Percentiles rank a stretch among this genome's conserved stretches.
Conservation (phyloP, 2,113 vertebrate genomes). For the Labeo catla region DNA sequence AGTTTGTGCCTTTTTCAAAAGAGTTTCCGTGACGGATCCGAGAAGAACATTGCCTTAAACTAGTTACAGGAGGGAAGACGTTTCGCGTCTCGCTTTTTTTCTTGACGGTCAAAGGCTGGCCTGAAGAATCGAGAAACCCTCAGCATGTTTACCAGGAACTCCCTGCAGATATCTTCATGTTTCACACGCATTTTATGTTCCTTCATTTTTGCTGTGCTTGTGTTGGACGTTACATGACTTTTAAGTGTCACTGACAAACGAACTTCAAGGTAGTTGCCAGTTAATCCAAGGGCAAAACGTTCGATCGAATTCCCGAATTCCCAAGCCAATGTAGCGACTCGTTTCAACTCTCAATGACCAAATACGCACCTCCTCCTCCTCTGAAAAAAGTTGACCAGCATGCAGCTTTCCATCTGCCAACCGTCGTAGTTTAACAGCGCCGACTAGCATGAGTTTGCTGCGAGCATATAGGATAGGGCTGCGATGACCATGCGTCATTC, state of each 20-base stretch:
- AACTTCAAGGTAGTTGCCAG: slow-evolving; percentile 69
- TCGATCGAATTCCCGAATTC: slow-evolving; percentile 49
- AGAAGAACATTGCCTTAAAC: slow-evolving; percentile 78
- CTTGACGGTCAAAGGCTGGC: slow-evolving; percentile 66
- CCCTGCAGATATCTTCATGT: slow-evolving; percentile 63
- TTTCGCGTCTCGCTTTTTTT: slow-evolving; percentile 42
- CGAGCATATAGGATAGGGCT: slow-evolving; percentile 43
- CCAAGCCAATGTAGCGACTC: slow-evolving; percentile 63
- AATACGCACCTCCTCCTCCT: slow-evolving; percentile 49
- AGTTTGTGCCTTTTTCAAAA: slow-evolving; percentile 74
- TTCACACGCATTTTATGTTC: slow-evolving; percentile 56
- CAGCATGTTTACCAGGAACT: slow-evolving; percentile 71
- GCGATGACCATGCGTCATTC: slow-evolving; percentile 52
- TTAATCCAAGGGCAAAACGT: slow-evolving; percentile 54
- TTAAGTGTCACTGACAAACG: slow-evolving; percentile 36
- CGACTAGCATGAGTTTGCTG: slow-evolving; percentile 62
- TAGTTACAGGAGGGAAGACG: slow-evolving; percentile 62
- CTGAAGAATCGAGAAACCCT: slow-evolving; percentile 67
- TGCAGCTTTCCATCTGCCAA: slow-evolving; percentile 60
- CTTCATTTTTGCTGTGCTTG: slow-evolving; percentile 52
- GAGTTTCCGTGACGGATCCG: slow-evolving; percentile 61
- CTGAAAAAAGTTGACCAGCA: slow-evolving; percentile 60
- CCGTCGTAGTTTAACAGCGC: slow-evolving; percentile 21
- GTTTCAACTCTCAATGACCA: slow-evolving; percentile 56
- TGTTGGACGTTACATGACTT: slow-evolving; percentile 43